Evolutionary conservation across 2,113 vertebrate species (phyloP).

Genomic region (Gymnobelideus leadbeateri): DNA sequence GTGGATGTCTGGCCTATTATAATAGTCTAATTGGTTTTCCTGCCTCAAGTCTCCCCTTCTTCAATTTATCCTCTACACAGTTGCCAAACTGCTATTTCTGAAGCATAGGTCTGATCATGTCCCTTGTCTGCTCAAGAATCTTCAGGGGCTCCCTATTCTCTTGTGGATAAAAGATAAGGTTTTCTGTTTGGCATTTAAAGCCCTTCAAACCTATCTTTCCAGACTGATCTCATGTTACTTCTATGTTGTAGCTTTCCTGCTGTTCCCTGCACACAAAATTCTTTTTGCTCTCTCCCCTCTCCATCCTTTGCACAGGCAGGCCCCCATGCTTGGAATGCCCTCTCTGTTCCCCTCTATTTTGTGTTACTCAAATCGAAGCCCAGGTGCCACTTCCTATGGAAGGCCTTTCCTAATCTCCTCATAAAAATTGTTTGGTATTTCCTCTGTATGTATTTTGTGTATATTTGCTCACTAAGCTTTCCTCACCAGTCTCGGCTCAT

Average conservation of each 20-base stretch:
- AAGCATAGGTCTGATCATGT: not conserved
- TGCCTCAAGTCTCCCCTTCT: not conserved
- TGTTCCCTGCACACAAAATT: not conserved
- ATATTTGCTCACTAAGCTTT: not conserved
- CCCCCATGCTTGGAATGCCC: not conserved
- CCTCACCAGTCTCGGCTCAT: not conserved
- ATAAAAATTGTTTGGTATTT: not conserved
- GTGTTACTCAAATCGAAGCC: not conserved
- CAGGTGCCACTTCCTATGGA: not conserved
- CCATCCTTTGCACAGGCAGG: not conserved
- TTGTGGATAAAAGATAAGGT: not conserved
- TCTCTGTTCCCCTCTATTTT: not conserved
- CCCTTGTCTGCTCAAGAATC: not conserved
- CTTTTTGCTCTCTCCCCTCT: not conserved
- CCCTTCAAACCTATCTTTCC: not conserved
- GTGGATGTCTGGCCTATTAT: not conserved
- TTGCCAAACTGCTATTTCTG: not conserved
- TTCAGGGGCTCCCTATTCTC: not conserved
- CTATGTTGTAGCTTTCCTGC: not conserved
- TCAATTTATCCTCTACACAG: not conserved
- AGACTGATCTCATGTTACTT: not conserved
- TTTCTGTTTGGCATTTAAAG: not conserved
- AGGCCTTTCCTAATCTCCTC: not conserved
- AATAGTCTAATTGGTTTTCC: not conserved
- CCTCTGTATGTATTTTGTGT: not conserved